Base-by-base conservation (phyloP, 1,140 invertebrate species). In the Spodoptera frugiperda region DNA sequence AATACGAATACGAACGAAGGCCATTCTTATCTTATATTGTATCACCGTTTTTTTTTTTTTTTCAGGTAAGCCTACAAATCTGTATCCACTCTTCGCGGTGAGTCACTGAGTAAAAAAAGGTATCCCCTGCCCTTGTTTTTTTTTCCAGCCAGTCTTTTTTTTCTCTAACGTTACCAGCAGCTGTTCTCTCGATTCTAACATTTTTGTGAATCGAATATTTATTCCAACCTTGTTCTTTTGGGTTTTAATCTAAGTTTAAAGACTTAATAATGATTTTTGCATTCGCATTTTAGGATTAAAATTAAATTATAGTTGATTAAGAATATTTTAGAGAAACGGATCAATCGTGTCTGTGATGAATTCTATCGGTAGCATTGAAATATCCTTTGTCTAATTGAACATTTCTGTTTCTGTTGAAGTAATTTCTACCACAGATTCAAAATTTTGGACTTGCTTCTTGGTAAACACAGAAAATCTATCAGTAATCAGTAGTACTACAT, bases 41-140 rank as follows among this genome's bases (percentile, higher is more conserved):
- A 59, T 73, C 39, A 25, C 30, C 59, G 25, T 21, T 48, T 59
- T 70, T 72, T 21, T 48, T 59, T 70, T 72, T 72, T 73, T 73
- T 73, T 44, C 54, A 59, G 70, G 70, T 73, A 73, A 73, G 70
- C 48, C 57, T 59, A 19, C 21, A 9, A 39, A 12, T 39, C 57
- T 9, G 46, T 6, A 10, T 21, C 25, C 11, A 49, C 33, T 33
- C 44, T 48, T 44, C 12, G 67, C 49, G 59, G 59, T 75, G 72
- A 75, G 48, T 75, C 72, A 75, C 53, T 17, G 44, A 57, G 0
- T 67, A 25, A 53, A 53, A 39, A 46, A 44, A 19, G 46, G 48
- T 53, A 68, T 68, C 65, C 65, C 46, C 25, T 49, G 63, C 25
- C 48, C 65, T 53, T 53, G 48, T 68, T 48, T 68, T 68, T 68